Evolutionary conservation across 2,797 vertebrate genomes (phyloP), one percentile per base, ranked within the genome.

Genomic region (Chelonia mydas): DNA sequence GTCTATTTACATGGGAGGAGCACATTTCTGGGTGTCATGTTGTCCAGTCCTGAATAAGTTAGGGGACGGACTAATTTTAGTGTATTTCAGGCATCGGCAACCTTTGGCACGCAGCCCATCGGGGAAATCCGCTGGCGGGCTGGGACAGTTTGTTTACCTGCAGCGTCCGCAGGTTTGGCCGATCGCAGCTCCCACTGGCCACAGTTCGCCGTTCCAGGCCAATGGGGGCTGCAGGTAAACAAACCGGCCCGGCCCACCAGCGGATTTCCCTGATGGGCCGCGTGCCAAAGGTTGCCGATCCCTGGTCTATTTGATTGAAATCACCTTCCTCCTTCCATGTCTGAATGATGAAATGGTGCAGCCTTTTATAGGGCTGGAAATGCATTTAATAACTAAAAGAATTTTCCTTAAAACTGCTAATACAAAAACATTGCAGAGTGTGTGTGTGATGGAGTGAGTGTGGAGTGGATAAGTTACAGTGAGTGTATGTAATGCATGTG

Each of bases 11-110:
- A 2, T 21, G 2, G 1, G 79, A 83, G 17, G 19, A 37, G 41
- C 74, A n/a, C 6, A 51, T 1, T 2, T 76, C 54, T 45, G 23
- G 37, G 37, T 0, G 0, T 41, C 0, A 0, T 37, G 41, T 25
- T 50, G 41, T 78, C 55, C 33, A 87, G 84, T 28, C 51, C 1
- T 25, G 19, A 41, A 53, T 61, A 13, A 19, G 45, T 53, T 45
- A 28, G n/a, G 55, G 7, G 49, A 57, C 76, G 57, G 65, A 65
- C 0, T 4, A 37, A 45, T 57, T 85, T 78, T 78, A 17, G 33
- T 79, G 80, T 33, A 6, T 78, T 33, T 65, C 49, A 50, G 49
- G 49, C 12, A 50, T 50, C 49, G 12, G 11, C 13, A 50, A 50
- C 49, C 49, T 50, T 50, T 50, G 49, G 49, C 49, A 13, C 11